Conservation (phyloP, 2,888 invertebrate genomes). For the Thysanoteuthis rhombus region DNA sequence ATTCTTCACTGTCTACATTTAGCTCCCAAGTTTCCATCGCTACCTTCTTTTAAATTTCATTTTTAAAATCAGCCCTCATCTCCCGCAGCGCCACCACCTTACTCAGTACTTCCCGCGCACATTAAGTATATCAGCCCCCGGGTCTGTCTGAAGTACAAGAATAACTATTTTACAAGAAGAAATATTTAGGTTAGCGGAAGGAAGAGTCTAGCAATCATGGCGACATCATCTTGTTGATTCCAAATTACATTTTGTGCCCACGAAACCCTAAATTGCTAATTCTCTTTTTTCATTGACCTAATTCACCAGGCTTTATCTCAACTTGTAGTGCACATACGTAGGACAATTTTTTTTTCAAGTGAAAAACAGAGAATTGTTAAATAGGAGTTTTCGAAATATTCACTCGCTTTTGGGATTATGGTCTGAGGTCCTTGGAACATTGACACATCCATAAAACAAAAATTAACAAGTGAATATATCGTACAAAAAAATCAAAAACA, state of each 20-base stretch:
- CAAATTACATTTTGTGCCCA: background rate
- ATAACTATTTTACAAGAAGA: background rate
- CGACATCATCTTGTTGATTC: background rate
- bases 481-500: background rate
- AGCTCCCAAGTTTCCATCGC: background rate
- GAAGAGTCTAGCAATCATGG: background rate
- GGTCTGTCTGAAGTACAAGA: background rate
- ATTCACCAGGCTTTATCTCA: background rate
- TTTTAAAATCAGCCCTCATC: background rate
- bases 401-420: too few relatives aligned
- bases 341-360: background rate
- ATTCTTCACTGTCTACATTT: background rate
- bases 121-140: background rate
- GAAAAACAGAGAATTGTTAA: background rate
- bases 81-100: background rate
- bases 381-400: background rate
- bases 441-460: background rate
- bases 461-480: background rate
- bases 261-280: background rate
- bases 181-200: background rate
- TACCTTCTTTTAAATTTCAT: background rate
- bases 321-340: background rate
- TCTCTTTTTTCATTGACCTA: background rate
- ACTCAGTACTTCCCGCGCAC: background rate
- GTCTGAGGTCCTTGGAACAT: too few relatives aligned